Percentiles rank a stretch among this genome's conserved stretches.
phyloP scores from a whole-genome alignment of 2,797 vertebrate species.

The Karalla daura region DNA sequence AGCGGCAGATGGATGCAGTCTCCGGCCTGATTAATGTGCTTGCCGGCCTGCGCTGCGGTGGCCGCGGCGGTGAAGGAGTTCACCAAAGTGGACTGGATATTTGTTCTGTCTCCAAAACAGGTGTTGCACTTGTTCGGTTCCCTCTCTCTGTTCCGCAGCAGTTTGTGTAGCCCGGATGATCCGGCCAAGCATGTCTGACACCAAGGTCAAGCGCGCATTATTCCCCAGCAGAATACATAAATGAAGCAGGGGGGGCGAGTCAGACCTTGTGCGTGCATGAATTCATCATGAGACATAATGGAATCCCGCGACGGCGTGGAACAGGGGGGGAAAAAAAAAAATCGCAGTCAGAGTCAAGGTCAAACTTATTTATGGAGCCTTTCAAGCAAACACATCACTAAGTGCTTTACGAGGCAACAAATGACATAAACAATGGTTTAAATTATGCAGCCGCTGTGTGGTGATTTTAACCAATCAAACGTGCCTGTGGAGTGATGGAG shows the following conservation, averaged over 20 bases:
- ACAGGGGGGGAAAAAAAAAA: too few relatives aligned
- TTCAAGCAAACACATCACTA: slow-evolving; percentile 34
- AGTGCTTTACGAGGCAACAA: slow-evolving; percentile 44
- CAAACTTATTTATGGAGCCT: slow-evolving; percentile 54
- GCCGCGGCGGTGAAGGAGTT: slow-evolving; percentile 66
- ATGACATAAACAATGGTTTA: slow-evolving; percentile 32
- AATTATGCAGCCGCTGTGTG: slow-evolving; percentile 9
- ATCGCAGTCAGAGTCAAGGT: slow-evolving; percentile 53
- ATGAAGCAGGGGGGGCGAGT: slow-evolving; percentile 41
- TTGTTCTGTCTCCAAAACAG: slow-evolving; percentile 76
- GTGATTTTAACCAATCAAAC: slow-evolving; percentile 41
- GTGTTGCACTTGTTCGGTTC: slow-evolving; percentile 75
- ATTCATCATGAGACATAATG: slow-evolving; percentile 60
- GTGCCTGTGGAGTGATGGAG: too few relatives aligned
- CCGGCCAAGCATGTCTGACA: slow-evolving; percentile 52
- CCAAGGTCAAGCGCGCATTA: slow-evolving; percentile 55
- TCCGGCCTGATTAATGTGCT: slow-evolving; percentile 84
- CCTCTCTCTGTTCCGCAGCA: slow-evolving; percentile 29
- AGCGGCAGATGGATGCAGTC: slow-evolving; percentile 84
- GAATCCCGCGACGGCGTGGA: slow-evolving; percentile 29
- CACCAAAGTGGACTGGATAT: slow-evolving; percentile 64
- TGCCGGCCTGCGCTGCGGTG: slow-evolving; percentile 70
- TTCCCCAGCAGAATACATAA: slow-evolving; percentile 41
- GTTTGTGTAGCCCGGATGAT: slow-evolving; percentile 53
- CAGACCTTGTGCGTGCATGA: slow-evolving; percentile 34